A percentile compares a stretch with the other conserved stretches of the same genome.
Conservation (phyloP, 1,140 invertebrate species). For the Bombus soroeensis region DNA sequence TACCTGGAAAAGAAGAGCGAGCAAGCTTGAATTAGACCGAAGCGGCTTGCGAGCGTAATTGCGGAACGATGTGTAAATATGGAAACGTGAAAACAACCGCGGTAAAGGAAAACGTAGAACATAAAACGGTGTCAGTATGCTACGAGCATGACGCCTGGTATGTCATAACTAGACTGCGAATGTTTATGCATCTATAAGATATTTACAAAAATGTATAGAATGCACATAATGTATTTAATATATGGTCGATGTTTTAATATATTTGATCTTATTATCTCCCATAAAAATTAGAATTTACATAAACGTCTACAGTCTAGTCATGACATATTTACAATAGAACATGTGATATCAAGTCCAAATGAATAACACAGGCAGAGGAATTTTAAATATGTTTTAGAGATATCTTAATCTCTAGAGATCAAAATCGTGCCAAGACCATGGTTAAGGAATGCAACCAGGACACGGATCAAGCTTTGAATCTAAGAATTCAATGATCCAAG, state of each 20-base stretch:
- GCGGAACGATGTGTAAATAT: slow-evolving; percentile 8
- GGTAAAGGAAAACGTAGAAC: slow-evolving; percentile 23
- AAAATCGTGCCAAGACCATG: background rate
- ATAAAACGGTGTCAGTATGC: slow-evolving; percentile 56
- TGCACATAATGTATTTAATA: too few species aligned
- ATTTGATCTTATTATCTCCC: background rate
- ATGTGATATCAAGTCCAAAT: background rate
- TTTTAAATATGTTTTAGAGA: too few species aligned
- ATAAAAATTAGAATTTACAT: background rate
- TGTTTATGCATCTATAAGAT: too few species aligned
- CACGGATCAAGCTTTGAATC: too few species aligned
- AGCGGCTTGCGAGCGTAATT: slow-evolving; percentile 41
- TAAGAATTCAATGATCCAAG: background rate
- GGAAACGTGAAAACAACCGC: background rate
- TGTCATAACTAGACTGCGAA: too few species aligned
- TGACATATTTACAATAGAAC: too few species aligned
- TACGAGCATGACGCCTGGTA: background rate
- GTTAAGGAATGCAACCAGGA: background rate
- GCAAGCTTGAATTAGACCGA: slow-evolving; percentile 66
- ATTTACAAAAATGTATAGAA: too few species aligned
- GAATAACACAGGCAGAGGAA: background rate
- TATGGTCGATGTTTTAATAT: too few species aligned
- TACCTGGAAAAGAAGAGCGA: slow-evolving; percentile 66
- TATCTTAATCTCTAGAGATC: too few species aligned
- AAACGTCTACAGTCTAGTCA: background rate